A percentile compares a stretch with the other conserved stretches of the same genome.
These are phyloP conservation scores for Dendrophyllia cribrosa DNA, from an alignment of 64 coral and sea anemone species.

Conservation along the genomic window DNA sequence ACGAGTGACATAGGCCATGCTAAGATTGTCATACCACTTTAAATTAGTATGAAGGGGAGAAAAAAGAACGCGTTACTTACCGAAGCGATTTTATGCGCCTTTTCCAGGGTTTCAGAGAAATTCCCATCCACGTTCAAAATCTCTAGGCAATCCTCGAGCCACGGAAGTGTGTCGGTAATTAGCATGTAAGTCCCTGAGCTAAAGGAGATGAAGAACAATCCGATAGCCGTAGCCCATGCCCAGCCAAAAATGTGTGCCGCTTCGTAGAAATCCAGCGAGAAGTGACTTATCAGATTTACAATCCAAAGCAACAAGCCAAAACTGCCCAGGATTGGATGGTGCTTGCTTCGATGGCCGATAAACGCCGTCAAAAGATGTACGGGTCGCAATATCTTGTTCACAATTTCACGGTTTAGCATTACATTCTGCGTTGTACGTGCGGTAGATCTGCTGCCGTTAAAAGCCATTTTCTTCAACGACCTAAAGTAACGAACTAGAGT, in stretches of 20 bases:
- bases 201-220: constrained; percentile 86
- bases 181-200: constrained; percentile 72
- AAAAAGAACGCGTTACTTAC: constrained; percentile 42
- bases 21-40: too few species aligned
- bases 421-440: neutral
- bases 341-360: constrained; percentile 80
- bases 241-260: constrained; percentile 86
- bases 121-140: constrained; percentile 91
- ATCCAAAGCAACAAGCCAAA: constrained; percentile 73
- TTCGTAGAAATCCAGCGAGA: constrained; percentile 95
- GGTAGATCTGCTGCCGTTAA: neutral
- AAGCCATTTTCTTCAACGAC: constrained; percentile 47
- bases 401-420: constrained; percentile 25
- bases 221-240: constrained; percentile 95
- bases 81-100: constrained; percentile 57
- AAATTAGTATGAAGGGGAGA: too few species aligned
- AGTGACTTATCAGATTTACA: constrained; percentile 77
- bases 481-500: constrained; percentile 37
- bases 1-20: too few species aligned
- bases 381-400: constrained; percentile 32
- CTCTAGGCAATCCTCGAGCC: constrained; percentile 86
- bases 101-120: constrained; percentile 87
- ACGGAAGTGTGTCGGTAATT: constrained; percentile 78
- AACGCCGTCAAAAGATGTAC: constrained; percentile 68
- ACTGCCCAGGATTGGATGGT: constrained; percentile 29